Evolutionary conservation across 2,888 invertebrate genomes (phyloP), one percentile per base, ranked within the genome.

Genomic region (Cryptocephalus primarius): DNA sequence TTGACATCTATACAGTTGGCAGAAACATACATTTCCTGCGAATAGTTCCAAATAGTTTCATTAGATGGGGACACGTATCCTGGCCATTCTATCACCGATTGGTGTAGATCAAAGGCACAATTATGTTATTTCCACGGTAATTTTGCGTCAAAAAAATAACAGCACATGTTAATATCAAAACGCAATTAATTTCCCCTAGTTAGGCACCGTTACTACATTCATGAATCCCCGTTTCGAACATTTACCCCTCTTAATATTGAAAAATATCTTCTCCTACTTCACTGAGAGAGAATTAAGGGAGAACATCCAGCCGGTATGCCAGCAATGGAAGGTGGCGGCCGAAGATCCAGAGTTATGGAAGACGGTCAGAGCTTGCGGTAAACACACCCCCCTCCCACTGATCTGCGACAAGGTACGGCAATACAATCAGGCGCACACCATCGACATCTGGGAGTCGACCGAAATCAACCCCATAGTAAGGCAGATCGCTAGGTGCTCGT

Each of bases 331-430:
- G 33, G 36, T 32, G 8, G 48, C 38, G 1, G 52, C 50, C 3
- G 52, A 54, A 44, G 36, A 48, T 13, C 52, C 52, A 1, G 13
- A 13, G 10, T 43, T 54, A 8, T 52, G 54, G 54, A 51, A 49
- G 33, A 49, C 42, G 3, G 11, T 54, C 11, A 36, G 33, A 36
- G 52, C 52, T n/a, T 42, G 45, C 1, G 54, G 52, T 4, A 39
- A 41, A 2, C 33, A 40, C 10, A 42, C 32, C 13, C 46, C 47
- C 8, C 46, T 47, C 1, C 33, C 51, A 1, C 12, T 40, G 9
- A 52, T 54, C 14, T 51, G 48, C n/a, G 44, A 47, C 14, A 54
- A 48, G 42, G 48, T 54, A 32, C 49, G 49, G 48, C 49, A 47
- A 14, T 54, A 38, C 32, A 46, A 43, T 13, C 33, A 44, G 9